Base-by-base conservation (phyloP, 2,797 vertebrate species). In the Adelosebastes latens region DNA sequence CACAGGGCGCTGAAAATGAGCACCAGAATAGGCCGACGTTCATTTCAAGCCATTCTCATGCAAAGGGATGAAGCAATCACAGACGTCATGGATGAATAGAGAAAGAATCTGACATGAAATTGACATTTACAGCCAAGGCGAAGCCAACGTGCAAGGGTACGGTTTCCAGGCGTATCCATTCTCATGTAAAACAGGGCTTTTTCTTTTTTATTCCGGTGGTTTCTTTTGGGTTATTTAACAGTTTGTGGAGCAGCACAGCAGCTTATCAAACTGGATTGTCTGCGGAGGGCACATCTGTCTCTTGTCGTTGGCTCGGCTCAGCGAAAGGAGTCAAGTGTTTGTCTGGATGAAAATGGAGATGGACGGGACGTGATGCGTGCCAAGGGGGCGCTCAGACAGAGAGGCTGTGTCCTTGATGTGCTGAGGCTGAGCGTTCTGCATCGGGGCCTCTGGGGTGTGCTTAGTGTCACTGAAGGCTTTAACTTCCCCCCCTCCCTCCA, bases 401-500 rank as follows among this genome's bases (percentile, higher is more conserved):
- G 68, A 73, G 76, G 80, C 69, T 6, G 85, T 39, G 85, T 90
- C 90, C 92, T 93, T 92, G 89, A 92, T 94, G 87, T 87, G 90
- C 87, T 75, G 86, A 89, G 83, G 83, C 84, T 79, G 89, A 87
- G 79, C 75, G 77, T 86, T 90, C 79, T 86, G 87, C 80, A 58
- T 72, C 22, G 2, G 9, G 72, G 85, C 90, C 93, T 93, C 94
- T 60, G 81, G 92, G 91, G 93, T 79, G 88, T 88, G 85, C 90
- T 94, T 93, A 92, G 85, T 89, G 88, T 90, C 92, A 94, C 91
- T 93, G 86, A 93, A 90, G 87, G 91, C 87, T 90, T 93, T 93
- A 88, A 91, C 84, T 87, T 81, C 75, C 77, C 59, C 76, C 61
- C 88, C 87, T 89, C 88, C 88, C 76, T 62, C 72, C 65, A 92